Evolutionary conservation across 1,140 invertebrate species (phyloP), one percentile per base, ranked within the genome.

Genomic region (Ericerus pela): DNA sequence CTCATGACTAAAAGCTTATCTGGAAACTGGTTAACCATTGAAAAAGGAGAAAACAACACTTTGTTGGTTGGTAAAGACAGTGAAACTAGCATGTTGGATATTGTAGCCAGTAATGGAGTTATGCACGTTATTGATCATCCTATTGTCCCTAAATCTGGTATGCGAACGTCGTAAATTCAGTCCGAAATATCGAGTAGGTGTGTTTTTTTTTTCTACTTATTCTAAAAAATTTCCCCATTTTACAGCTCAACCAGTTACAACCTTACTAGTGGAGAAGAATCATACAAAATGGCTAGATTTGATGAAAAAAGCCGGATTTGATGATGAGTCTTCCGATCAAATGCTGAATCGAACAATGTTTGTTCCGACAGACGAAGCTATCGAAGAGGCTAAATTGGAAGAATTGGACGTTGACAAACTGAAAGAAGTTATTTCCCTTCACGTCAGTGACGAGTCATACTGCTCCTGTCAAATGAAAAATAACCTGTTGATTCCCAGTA

Each of bases 91-190:
- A 63, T 61, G 1, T 64, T 65, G 24, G 75, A 79, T 59, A 65
- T 73, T 43, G 68, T 79, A 58, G 74, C 67, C 1, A 75, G 71
- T 6, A 79, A 79, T 66, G 77, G 77, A 10, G 73, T 79, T 20
- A 55, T 79, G 29, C 72, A 78, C 62, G 63, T 73, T 12, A 70
- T 78, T 30, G 73, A 77, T 60, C 67, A 67, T 8, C 72, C 77
- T 3, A 58, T 78, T 4, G 65, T 76, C 28, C 73, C 76, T 14
- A 69, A 75, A 52, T 69, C 72, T 56, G 72, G 74, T 73, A 62
- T n/a, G n/a, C n/a, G n/a, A n/a, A n/a, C n/a, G n/a, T n/a, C n/a
- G n/a, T n/a, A 14, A 12, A 12, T 47, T 47, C 18, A 12, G 10
- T 20, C 10, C 18, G 20, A 47, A 12, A 47, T 12, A 10, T 47